Base-by-base conservation (phyloP, 2,797 vertebrate genomes). In the Periparus ater region DNA sequence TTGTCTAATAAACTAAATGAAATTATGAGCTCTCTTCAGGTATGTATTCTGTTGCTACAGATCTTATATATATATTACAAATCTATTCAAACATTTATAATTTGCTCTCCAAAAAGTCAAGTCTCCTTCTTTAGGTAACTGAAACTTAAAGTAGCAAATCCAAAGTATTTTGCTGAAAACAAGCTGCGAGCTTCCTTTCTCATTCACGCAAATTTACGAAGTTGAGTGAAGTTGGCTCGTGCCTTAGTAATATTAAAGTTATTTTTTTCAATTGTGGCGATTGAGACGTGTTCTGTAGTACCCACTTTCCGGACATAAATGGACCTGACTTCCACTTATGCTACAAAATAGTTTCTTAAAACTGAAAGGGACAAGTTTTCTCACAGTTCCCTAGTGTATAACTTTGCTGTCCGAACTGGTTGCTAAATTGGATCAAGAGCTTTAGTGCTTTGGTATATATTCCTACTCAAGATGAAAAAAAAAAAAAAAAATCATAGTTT, bases 1-100 rank as follows among this genome's bases (percentile, higher is more conserved):
- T 99, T 99, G 99, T 99, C 98, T 99, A 99, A 99, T 99, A 99
- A 99, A 99, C 98, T 98, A 98, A 99, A 98, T 98, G 99, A 99
- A 99, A 99, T 98, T 98, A 98, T 98, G 98, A 98, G 95, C n/a
- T 87, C 75, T 96, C 80, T 89, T 87, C 87, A 96, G 89, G 89
- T 94, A 95, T 96, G 84, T 67, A 92, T 96, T 94, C 94, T 89
- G 82, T 92, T 91, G 45, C 74, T 88, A 67, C 40, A 91, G 38
- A 40, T 63, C 36, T 76, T 71, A 36, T 29, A 71, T 21, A 13
- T 8, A 50, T 44, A 55, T 72, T 79, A 22, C 79, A 74, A 23
- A 40, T 23, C 38, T 65, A 61, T 71, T 77, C 51, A 15, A 70
- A 87, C 38, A 22, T 60, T 77, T 65, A 36, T 60, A 51, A 79